phyloP scores from a whole-genome alignment of 53 echinoderm and acorn worm genomes.

The Pentamera pediparva region DNA sequence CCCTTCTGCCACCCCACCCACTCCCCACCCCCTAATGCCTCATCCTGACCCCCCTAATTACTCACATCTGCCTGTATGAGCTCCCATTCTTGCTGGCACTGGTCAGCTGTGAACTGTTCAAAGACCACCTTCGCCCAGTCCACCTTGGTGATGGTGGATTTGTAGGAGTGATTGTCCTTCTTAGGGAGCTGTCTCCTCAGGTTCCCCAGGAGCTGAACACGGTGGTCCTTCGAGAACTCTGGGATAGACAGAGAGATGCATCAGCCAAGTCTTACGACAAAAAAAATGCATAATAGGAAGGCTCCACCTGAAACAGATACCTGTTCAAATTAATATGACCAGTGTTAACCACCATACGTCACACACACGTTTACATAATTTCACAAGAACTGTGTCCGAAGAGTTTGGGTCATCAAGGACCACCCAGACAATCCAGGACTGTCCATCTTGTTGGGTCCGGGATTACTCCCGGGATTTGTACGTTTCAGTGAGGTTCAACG shows the following conservation, averaged over 20 bases:
- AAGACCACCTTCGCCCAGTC: conserved; percentile 74
- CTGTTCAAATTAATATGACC: not conserved
- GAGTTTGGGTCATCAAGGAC: too few relatives aligned
- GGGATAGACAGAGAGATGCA: conserved; percentile 1
- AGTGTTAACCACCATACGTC: too few relatives aligned
- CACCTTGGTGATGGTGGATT: conserved; percentile 66
- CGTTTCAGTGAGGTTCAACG: too few relatives aligned
- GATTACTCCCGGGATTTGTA: too few relatives aligned
- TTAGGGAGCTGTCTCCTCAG: conserved; percentile 66
- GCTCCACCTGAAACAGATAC: not conserved
- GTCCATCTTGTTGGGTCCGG: too few relatives aligned
- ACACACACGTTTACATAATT: too few relatives aligned
- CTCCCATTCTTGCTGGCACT: conserved; percentile 77
- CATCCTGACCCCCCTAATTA: not conserved
- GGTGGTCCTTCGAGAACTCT: conserved; percentile 67
- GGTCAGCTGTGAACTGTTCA: conserved; percentile 43
- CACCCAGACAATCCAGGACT: too few relatives aligned
- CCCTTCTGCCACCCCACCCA: not conserved
- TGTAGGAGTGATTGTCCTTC: conserved; percentile 84
- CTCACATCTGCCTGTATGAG: conserved; percentile 69
- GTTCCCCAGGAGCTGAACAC: conserved; percentile 49
- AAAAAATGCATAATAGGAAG: not conserved
- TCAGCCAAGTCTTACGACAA: not conserved
- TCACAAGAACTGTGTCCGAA: too few relatives aligned
- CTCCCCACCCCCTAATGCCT: not conserved